phyloP scores from a whole-genome alignment of 2,888 invertebrate species.

The Tetramorium bicarinatum region DNA sequence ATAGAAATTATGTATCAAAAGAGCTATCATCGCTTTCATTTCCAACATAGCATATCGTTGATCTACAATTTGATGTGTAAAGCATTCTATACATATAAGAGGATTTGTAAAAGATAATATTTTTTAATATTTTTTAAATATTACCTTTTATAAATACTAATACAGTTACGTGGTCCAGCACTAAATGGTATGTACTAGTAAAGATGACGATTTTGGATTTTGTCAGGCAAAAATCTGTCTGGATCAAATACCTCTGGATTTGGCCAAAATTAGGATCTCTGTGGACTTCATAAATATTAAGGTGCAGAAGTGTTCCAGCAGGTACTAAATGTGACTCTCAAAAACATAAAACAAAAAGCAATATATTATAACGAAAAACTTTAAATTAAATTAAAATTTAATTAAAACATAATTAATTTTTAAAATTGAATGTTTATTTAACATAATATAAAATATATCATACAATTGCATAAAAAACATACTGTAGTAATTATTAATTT shows the following conservation, averaged over 20 bases:
- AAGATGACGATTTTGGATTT: slow-evolving; percentile 87
- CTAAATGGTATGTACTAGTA: slow-evolving; percentile 91
- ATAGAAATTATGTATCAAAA: too few species aligned
- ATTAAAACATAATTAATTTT: too few species aligned
- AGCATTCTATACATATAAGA: neutral
- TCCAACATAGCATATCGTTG: slow-evolving; percentile 79
- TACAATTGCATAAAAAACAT: too few species aligned
- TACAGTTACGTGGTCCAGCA: slow-evolving; percentile 90
- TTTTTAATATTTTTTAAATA: too few species aligned
- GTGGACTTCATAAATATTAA: slow-evolving; percentile 86
- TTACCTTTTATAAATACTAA: too few species aligned
- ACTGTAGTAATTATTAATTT: too few species aligned
- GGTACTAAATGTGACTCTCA: slow-evolving; percentile 87
- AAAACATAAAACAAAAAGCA: slow-evolving; percentile 14
- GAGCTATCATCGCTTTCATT: slow-evolving; percentile 72
- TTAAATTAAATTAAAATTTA: too few species aligned
- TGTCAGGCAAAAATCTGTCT: slow-evolving; percentile 90
- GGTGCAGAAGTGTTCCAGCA: slow-evolving; percentile 84
- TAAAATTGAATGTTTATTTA: neutral
- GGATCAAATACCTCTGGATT: slow-evolving; percentile 90
- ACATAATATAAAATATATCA: too few species aligned
- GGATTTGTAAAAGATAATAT: neutral
- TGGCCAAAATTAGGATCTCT: slow-evolving; percentile 89
- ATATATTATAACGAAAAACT: neutral
- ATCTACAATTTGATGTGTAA: slow-evolving; percentile 48